Conservation (phyloP, 2,888 invertebrate genomes). For the Mythimna lalbum region DNA sequence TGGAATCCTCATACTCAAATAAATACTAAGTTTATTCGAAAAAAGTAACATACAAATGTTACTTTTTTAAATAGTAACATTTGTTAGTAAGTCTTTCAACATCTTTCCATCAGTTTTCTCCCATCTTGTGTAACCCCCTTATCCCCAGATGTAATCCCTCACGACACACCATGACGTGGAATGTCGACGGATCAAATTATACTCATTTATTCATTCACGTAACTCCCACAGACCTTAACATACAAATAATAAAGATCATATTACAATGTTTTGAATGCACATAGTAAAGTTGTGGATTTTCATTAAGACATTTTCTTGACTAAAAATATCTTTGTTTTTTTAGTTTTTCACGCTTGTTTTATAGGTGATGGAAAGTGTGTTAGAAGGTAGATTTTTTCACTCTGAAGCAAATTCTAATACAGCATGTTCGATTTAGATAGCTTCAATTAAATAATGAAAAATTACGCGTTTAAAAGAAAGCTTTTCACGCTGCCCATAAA, state of each 20-base stretch:
- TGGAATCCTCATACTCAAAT: not conserved
- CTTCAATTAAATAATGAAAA: not conserved
- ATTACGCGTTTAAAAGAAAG: slow-evolving; percentile 4
- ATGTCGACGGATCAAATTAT: slow-evolving; percentile 74
- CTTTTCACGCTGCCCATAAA: not conserved
- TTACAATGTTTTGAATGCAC: slow-evolving; percentile 41
- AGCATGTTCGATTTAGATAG: not conserved
- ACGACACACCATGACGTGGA: slow-evolving; percentile 63
- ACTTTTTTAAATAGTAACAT: too few species aligned
- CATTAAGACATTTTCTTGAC: slow-evolving; percentile 64
- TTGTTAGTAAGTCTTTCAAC: not conserved
- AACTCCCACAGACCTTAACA: slow-evolving; percentile 54
- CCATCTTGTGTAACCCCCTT: slow-evolving; percentile 22
- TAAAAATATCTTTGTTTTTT: slow-evolving; percentile 54
- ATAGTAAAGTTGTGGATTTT: slow-evolving; percentile 54
- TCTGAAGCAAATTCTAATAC: not conserved
- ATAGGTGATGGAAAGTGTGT: slow-evolving; percentile 45
- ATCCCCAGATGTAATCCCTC: slow-evolving; percentile 77
- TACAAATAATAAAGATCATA: slow-evolving; percentile 56
- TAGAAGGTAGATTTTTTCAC: slow-evolving; percentile 16
- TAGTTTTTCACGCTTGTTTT: slow-evolving; percentile 40
- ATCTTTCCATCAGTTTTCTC: not conserved
- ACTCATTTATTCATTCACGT: slow-evolving; percentile 47
- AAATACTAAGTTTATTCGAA: not conserved
- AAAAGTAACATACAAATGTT: too few species aligned